Evolutionary conservation across 2,888 invertebrate genomes (phyloP), one percentile per base, ranked within the genome.

Genomic region (Disparrhopalites patrizii): DNA sequence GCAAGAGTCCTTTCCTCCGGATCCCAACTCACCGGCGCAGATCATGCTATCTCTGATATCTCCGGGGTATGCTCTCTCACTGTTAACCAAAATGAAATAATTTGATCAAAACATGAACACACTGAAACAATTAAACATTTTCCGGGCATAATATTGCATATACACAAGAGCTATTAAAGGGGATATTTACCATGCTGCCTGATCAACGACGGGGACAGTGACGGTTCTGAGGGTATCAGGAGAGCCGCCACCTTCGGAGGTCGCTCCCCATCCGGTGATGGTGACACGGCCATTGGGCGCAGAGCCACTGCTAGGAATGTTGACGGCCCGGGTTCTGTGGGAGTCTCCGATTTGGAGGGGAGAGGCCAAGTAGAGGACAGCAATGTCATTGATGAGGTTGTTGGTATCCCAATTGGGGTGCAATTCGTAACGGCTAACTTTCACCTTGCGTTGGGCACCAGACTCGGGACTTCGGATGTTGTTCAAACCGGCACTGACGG

Each of bases 21-120:
- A 30, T 20, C 25, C 28, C 3, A 38, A 20, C n/a, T n/a, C n/a
- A 25, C 69, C 67, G 20, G 69, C 69, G 51, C 69, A 69, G 25
- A 69, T 38, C 69, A 69, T 69, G 2, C 15, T 4, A 5, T 60
- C 60, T 2, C 3, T 28, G 27, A 60, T 27, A 3, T 36, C 18
- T 20, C 38, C 23, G 7, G 20, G 36, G 23, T 57, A 57, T 5
- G 54, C 54, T 5, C n/a, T n/a, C 7, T 30, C 27, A 27, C 54
- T 52, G 27, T 50, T 50, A 8, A 50, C 13, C 8, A 13, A 8
- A 8, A 50, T n/a, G n/a, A n/a, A n/a, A n/a, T n/a, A n/a, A n/a
- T n/a, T n/a, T n/a, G n/a, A n/a, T n/a, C 38, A 36, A 36, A 36
- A 36, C 15, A 15, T 36, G 15, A 36, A 15, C 10, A 36, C 10